Conservation (phyloP, 2,797 vertebrate species). For the Gallinago stenura region DNA sequence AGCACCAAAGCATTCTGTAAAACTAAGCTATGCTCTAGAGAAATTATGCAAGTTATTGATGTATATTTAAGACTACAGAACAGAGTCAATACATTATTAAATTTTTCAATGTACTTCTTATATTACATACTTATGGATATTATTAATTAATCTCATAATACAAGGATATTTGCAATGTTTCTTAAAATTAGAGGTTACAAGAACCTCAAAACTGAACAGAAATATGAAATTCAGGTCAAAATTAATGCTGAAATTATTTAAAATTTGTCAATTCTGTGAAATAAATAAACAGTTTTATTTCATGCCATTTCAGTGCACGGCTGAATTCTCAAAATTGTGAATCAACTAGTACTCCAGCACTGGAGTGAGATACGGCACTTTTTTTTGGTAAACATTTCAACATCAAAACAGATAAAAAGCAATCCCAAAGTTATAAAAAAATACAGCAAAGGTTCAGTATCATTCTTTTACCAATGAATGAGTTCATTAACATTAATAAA, state of each 20-base stretch:
- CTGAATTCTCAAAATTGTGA: background rate
- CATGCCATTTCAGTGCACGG: background rate
- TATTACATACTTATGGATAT: background rate
- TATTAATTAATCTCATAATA: background rate
- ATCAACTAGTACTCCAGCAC: background rate
- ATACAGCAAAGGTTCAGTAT: background rate
- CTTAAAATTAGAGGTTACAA: background rate
- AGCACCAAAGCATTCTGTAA: constrained; percentile 3
- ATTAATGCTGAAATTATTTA: constrained; percentile 1
- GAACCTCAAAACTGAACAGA: background rate
- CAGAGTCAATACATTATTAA: background rate
- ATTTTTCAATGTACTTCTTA: background rate
- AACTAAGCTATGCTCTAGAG: background rate
- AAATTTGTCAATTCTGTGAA: constrained; percentile 26
- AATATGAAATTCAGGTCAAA: constrained; percentile 15
- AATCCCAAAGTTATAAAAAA: background rate
- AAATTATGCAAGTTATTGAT: background rate
- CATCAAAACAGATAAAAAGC: background rate
- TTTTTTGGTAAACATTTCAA: background rate
- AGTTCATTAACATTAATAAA: background rate
- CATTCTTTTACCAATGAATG: background rate
- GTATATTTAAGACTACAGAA: background rate
- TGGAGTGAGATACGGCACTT: background rate
- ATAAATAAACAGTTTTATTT: constrained; percentile 35
- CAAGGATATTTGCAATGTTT: background rate